phyloP scores from a whole-genome alignment of 2,113 vertebrate genomes.

The Colaptes auratus region DNA sequence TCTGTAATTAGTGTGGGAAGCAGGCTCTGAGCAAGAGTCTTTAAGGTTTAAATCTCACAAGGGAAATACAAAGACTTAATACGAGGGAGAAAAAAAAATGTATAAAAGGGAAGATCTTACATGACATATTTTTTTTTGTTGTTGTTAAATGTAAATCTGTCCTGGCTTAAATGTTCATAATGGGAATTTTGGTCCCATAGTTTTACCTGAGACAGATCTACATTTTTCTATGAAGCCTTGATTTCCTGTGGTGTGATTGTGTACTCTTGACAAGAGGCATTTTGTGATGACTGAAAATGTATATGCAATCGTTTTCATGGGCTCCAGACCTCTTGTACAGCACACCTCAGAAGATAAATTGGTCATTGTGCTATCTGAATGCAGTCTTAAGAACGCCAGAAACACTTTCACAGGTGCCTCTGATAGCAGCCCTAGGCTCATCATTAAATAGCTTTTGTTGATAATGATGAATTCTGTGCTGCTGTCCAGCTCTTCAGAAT shows the following conservation, averaged over 20 bases:
- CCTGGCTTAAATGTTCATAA: background rate
- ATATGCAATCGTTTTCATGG: background rate
- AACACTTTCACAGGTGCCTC: background rate
- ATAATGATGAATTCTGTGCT: background rate
- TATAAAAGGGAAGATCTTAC: background rate
- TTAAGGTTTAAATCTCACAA: slow-evolving; percentile 57
- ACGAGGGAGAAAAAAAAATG: background rate
- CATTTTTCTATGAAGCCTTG: background rate
- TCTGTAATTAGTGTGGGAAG: slow-evolving; percentile 61
- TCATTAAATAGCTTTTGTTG: background rate
- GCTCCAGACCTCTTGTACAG: background rate
- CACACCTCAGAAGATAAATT: background rate
- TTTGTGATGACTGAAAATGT: background rate
- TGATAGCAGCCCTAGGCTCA: background rate
- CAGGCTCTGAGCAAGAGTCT: slow-evolving; percentile 6
- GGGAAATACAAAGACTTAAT: slow-evolving; percentile 22
- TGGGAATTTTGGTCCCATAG: background rate
- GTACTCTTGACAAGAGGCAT: background rate
- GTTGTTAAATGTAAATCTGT: background rate
- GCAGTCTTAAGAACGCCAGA: background rate
- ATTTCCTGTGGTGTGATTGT: background rate
- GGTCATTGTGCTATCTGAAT: background rate
- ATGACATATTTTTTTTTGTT: background rate
- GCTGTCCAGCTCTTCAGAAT: background rate
- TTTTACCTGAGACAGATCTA: background rate